Conservation (phyloP, 2,888 invertebrate genomes). For the Aspidiotus rigidus region DNA sequence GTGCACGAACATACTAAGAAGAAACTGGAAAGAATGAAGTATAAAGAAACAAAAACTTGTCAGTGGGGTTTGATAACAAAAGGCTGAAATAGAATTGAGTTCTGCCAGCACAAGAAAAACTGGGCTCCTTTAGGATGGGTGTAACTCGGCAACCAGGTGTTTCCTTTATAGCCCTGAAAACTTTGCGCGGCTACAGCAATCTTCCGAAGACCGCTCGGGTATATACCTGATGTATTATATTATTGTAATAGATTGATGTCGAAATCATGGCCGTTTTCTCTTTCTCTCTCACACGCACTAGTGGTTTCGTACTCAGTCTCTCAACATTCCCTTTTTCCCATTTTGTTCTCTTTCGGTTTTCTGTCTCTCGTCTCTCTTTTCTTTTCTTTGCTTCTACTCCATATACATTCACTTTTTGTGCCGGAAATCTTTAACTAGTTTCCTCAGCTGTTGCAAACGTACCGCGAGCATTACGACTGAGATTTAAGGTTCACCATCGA, state of each 20-base stretch:
- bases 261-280: constrained; percentile 10
- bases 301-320: background rate
- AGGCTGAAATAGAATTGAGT: constrained; percentile 15
- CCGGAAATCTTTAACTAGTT: constrained; percentile 17
- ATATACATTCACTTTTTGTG: constrained; percentile 1
- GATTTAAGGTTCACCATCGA: background rate
- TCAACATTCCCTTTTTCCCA: background rate
- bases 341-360: constrained; percentile 4
- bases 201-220: constrained; percentile 11
- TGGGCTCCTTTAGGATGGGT: constrained; percentile 13
- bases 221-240: constrained; percentile 15
- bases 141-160: constrained; percentile 25
- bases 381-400: background rate
- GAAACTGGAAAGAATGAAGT: background rate
- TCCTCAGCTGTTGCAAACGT: constrained; percentile 10
- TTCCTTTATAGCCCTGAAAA: constrained; percentile 15
- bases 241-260: constrained; percentile 12
- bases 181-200: constrained; percentile 8
- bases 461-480: too few relatives aligned
- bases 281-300: background rate
- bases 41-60: constrained; percentile 18
- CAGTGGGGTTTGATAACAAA: constrained; percentile 21
- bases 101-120: constrained; percentile 6
- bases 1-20: background rate
- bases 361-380: constrained; percentile 7